A percentile compares a stretch with the other conserved stretches of the same genome.
Conservation (phyloP, 2,888 invertebrate genomes). For the Callosobruchus maculatus region DNA sequence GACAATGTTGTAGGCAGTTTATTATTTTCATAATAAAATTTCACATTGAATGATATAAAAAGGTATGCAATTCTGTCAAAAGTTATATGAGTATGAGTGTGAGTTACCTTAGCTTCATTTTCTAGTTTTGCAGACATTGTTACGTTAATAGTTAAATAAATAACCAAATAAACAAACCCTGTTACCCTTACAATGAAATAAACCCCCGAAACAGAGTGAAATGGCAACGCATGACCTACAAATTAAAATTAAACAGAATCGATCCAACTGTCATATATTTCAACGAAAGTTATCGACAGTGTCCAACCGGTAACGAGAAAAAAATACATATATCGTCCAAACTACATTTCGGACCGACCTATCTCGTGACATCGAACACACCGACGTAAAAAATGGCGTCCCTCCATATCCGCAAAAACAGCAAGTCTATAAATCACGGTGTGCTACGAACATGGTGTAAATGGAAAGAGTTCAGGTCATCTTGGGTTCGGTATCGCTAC, state of each 20-base stretch:
- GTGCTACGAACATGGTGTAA: background rate
- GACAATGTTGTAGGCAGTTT: too few relatives aligned
- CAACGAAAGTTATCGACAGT: background rate
- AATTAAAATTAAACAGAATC: background rate
- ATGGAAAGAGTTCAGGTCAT: background rate
- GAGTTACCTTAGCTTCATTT: too few relatives aligned
- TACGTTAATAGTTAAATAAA: too few relatives aligned
- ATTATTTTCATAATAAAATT: too few relatives aligned
- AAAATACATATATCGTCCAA: background rate
- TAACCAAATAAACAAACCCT: too few relatives aligned
- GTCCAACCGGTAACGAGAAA: background rate
- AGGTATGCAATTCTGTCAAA: too few relatives aligned
- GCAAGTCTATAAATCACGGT: background rate
- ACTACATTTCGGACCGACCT: background rate
- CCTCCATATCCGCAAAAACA: background rate
- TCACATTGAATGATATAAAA: too few relatives aligned
- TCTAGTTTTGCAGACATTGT: too few relatives aligned
- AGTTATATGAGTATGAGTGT: too few relatives aligned
- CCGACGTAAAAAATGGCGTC: background rate
- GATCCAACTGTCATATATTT: background rate
- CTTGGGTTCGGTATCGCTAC: background rate
- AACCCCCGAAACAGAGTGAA: background rate
- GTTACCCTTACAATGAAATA: too few relatives aligned
- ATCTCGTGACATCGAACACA: background rate
- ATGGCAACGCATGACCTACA: background rate